phyloP scores from a whole-genome alignment of 2,113 vertebrate genomes.

The Strigops habroptila region DNA sequence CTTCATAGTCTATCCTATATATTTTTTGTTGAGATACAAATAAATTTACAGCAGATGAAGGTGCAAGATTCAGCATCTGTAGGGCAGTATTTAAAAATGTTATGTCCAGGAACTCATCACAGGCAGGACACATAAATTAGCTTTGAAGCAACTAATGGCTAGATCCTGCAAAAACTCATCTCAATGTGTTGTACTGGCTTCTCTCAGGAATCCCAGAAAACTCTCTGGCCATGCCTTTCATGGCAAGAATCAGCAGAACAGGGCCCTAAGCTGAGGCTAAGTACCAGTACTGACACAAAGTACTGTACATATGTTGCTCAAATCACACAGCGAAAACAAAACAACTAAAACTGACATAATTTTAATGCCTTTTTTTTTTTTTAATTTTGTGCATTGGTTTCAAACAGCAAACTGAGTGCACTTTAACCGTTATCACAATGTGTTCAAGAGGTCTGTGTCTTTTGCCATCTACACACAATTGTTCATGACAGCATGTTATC shows the following conservation, averaged over 20 bases:
- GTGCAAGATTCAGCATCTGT: background rate
- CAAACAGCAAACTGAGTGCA: slow-evolving; percentile 96
- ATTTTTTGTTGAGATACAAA: slow-evolving; percentile 22
- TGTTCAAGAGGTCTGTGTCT: slow-evolving; percentile 90
- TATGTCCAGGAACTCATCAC: background rate
- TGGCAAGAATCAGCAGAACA: background rate
- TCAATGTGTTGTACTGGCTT: background rate
- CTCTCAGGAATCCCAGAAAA: background rate
- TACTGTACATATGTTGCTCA: slow-evolving; percentile 13
- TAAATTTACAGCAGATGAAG: slow-evolving; percentile 17
- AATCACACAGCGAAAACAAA: slow-evolving; percentile 63
- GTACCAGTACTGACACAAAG: slow-evolving; percentile 28
- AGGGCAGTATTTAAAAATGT: slow-evolving; percentile 13
- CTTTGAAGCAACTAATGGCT: background rate
- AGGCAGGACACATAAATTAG: background rate
- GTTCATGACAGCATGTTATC: slow-evolving; percentile 86
- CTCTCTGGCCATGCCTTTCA: background rate
- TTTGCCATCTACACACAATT: slow-evolving; percentile 92
- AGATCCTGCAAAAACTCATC: slow-evolving; percentile 5
- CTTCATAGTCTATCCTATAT: background rate
- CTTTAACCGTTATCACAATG: slow-evolving; percentile 91
- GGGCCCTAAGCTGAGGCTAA: background rate
- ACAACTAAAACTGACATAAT: slow-evolving; percentile 72
- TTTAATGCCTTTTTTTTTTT: slow-evolving; percentile 72
- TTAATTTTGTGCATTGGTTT: slow-evolving; percentile 92